phyloP scores from a whole-genome alignment of 2,113 vertebrate species.

The Oreochromis niloticus region DNA sequence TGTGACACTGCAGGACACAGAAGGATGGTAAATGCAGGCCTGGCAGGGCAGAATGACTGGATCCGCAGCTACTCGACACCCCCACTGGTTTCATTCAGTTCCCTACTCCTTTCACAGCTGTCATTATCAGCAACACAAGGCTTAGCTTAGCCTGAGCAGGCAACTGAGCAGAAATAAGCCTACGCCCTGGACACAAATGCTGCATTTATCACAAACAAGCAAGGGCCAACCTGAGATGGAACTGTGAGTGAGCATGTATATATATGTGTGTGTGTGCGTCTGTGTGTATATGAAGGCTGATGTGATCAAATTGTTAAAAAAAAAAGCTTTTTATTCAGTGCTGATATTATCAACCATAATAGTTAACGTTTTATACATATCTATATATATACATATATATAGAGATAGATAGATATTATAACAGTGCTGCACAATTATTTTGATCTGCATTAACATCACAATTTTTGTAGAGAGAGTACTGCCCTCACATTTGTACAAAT shows the following conservation, averaged over 20 bases:
- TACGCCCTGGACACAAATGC: constrained; percentile 38
- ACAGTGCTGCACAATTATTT: not conserved
- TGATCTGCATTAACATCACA: not conserved
- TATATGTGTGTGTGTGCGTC: not conserved
- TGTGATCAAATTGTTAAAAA: not conserved
- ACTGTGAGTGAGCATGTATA: not conserved
- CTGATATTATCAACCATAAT: not conserved
- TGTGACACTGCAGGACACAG: constrained; percentile 50
- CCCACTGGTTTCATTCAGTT: constrained; percentile 61
- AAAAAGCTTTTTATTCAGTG: not conserved
- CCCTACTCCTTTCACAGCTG: constrained; percentile 62
- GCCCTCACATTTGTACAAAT: not conserved
- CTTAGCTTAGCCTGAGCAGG: constrained; percentile 63
- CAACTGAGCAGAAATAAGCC: constrained; percentile 66
- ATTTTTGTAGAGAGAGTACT: not conserved
- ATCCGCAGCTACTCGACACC: constrained; percentile 27
- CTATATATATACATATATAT: accelerated
- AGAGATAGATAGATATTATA: not conserved
- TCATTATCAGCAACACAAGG: constrained; percentile 68
- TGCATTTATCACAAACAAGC: constrained; percentile 52
- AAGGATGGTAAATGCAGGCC: constrained; percentile 56
- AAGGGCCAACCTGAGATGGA: not conserved
- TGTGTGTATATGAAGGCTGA: not conserved
- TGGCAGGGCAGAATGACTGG: constrained; percentile 53
- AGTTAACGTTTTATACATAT: not conserved